Conservation (phyloP, 2,113 vertebrate genomes). For the Holacanthus passer region DNA sequence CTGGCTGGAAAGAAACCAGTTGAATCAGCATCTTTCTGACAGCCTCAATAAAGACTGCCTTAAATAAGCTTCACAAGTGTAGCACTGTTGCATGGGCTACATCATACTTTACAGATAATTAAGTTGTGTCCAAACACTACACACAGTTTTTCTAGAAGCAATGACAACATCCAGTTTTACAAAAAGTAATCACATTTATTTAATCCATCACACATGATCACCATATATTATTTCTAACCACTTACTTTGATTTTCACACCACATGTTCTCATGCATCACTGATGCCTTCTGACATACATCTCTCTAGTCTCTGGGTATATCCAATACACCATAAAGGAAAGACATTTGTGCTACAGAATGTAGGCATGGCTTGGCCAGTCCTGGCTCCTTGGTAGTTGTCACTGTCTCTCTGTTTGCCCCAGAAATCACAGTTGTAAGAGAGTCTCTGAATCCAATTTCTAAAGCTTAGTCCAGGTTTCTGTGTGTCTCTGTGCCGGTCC, state of each 20-base stretch:
- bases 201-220: constrained; percentile 66
- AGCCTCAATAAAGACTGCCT: not conserved
- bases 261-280: constrained; percentile 75
- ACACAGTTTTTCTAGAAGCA: not conserved
- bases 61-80: not conserved
- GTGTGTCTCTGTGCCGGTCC: constrained; percentile 75
- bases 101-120: not conserved
- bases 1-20: not conserved
- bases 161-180: constrained; percentile 48
- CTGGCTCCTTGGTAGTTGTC: constrained; percentile 66
- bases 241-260: constrained; percentile 72
- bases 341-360: constrained; percentile 76
- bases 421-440: constrained; percentile 74
- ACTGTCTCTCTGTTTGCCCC: constrained; percentile 69
- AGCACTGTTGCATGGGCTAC: not conserved
- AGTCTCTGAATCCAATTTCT: constrained; percentile 77
- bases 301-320: constrained; percentile 59
- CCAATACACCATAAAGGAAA: constrained; percentile 73
- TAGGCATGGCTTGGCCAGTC: constrained; percentile 77
- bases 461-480: constrained; percentile 77
- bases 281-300: constrained; percentile 64
- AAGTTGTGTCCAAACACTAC: not conserved
- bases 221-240: constrained; percentile 77
- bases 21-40: not conserved
- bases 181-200: constrained; percentile 82